Evolutionary conservation across 2,797 vertebrate genomes (phyloP).

Genomic region (Perodicticus potto): DNA sequence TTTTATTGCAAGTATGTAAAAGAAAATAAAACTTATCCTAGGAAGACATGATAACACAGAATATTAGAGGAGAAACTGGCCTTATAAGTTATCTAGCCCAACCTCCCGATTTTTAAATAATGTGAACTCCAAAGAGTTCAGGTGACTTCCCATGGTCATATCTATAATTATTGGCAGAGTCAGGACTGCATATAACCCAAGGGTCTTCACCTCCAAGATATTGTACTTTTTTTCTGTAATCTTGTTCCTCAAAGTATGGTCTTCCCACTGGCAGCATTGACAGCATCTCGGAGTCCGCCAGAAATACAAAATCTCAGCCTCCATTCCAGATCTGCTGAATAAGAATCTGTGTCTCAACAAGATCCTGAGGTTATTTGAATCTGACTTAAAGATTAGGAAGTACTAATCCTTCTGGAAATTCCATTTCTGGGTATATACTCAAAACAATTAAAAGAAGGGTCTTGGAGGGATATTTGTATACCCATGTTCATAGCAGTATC

Average conservation of each 20-base stretch:
- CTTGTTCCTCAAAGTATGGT: not conserved
- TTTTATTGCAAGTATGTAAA: constrained; percentile 7
- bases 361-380: not conserved
- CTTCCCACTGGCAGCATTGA: not conserved
- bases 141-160: not conserved
- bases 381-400: not conserved
- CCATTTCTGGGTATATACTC: not conserved
- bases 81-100: not conserved
- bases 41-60: not conserved
- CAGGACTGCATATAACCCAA: not conserved
- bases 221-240: not conserved
- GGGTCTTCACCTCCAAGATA: not conserved
- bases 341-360: not conserved
- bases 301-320: not conserved
- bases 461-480: not conserved
- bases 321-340: not conserved
- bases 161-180: not conserved
- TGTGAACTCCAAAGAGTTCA: not conserved
- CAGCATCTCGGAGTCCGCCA: not conserved
- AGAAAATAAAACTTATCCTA: constrained; percentile 30
- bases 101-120: not conserved
- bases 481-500: not conserved
- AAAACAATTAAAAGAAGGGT: not conserved
- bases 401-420: not conserved
- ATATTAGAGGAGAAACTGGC: not conserved